Percentiles rank a stretch among this genome's conserved stretches.
Evolutionary conservation across 2,888 invertebrate species (phyloP).

Genomic region (Tanypteryx hageni): DNA sequence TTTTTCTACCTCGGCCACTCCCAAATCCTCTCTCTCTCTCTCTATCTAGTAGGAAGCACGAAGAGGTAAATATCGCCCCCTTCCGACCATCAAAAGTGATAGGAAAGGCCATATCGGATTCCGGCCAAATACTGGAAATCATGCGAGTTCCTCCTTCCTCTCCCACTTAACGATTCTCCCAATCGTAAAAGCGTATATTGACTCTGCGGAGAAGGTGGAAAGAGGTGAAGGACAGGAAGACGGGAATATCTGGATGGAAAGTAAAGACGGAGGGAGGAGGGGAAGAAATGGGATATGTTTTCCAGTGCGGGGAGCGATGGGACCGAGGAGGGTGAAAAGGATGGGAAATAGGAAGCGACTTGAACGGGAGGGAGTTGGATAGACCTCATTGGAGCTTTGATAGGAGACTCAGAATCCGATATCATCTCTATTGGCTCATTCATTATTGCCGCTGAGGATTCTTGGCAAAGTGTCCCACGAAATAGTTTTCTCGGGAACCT

Average conservation of each 20-base stretch:
- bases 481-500: background rate
- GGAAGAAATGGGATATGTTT: background rate
- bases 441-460: slow-evolving; percentile 18
- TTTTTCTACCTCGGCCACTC: background rate
- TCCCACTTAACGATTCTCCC: background rate
- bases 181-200: background rate
- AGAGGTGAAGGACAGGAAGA: background rate
- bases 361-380: background rate
- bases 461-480: slow-evolving; percentile 29
- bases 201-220: background rate
- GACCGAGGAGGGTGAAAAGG: background rate
- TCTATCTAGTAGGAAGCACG: background rate
- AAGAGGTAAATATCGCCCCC: background rate
- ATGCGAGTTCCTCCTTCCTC: background rate
- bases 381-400: background rate
- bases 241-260: background rate
- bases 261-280: too few relatives aligned
- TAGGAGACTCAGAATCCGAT: slow-evolving; percentile 13
- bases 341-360: background rate
- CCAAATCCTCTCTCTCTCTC: background rate
- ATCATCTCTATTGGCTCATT: slow-evolving; percentile 23
- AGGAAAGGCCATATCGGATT: background rate
- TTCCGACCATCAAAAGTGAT: background rate
- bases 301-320: background rate
- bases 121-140: background rate